A percentile compares a stretch with the other conserved stretches of the same genome.
Conservation (phyloP, 2,888 invertebrate genomes). For the Ophraella communa region DNA sequence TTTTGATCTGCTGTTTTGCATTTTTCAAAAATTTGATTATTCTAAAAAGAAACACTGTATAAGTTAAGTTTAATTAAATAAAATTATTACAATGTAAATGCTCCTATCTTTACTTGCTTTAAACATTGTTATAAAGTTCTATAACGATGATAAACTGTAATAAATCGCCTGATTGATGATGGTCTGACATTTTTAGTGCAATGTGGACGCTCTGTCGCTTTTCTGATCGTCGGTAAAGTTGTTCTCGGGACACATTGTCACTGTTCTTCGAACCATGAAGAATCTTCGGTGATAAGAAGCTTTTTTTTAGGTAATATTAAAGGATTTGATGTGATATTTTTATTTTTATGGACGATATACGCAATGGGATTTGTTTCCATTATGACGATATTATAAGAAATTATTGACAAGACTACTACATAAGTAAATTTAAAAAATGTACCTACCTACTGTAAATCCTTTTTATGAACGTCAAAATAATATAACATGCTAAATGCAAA, state of each 20-base stretch:
- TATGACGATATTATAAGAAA: neutral
- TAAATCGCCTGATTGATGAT: conserved; percentile 33
- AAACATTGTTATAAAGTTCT: neutral
- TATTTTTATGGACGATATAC: neutral
- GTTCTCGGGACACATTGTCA: conserved; percentile 29
- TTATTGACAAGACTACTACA: too few relatives aligned
- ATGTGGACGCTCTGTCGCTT: conserved; percentile 31
- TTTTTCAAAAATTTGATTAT: too few relatives aligned
- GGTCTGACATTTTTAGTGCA: conserved; percentile 30
- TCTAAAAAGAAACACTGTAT: too few relatives aligned
- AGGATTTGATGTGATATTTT: neutral
- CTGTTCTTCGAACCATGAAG: conserved; percentile 30
- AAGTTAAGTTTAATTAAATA: too few relatives aligned
- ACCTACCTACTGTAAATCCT: too few relatives aligned
- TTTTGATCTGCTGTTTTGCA: too few relatives aligned
- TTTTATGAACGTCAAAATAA: too few relatives aligned
- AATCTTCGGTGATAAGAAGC: conserved; percentile 23
- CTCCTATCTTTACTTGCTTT: too few relatives aligned
- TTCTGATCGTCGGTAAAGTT: conserved; percentile 19
- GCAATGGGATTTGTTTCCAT: neutral
- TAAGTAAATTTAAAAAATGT: too few relatives aligned
- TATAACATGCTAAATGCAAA: too few relatives aligned
- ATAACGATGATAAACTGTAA: neutral
- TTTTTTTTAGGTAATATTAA: conserved; percentile 12
- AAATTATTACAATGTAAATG: too few relatives aligned